Percentiles rank a stretch among this genome's conserved stretches.
These are phyloP conservation scores for Chalcosyrphus nemorum DNA, from an alignment of 2,888 invertebrate genomes.

Conservation along the genomic window DNA sequence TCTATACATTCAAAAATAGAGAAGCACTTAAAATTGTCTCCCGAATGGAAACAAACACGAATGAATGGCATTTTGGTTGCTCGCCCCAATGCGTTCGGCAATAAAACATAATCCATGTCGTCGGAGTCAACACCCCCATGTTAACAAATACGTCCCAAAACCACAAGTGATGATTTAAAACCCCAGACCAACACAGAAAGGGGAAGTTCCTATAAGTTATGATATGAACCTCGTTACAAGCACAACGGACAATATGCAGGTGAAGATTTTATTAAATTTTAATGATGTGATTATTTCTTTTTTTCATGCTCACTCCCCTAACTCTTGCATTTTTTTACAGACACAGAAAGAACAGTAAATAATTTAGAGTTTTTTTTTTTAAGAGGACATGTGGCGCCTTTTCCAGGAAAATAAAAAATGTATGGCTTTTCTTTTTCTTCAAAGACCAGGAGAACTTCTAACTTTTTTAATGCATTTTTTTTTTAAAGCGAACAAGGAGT, in stretches of 20 bases:
- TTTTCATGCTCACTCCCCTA: conserved; percentile 51
- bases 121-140: conserved; percentile 70
- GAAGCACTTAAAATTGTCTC: conserved; percentile 39
- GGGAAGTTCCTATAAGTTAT: conserved; percentile 62
- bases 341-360: conserved; percentile 45
- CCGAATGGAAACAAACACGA: conserved; percentile 13
- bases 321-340: conserved; percentile 41
- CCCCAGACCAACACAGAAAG: conserved; percentile 48
- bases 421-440: conserved; percentile 26
- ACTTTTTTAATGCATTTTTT: conserved; percentile 36
- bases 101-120: conserved; percentile 72
- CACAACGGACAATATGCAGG: conserved; percentile 69
- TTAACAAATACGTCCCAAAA: conserved; percentile 71
- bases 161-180: conserved; percentile 72
- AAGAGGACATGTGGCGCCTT: conserved; percentile 65
- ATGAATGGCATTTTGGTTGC: conserved; percentile 7
- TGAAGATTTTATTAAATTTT: conserved; percentile 73
- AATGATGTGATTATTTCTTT: conserved; percentile 73
- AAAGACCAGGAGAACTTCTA: not conserved
- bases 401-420: conserved; percentile 72
- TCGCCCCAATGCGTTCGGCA: conserved; percentile 48
- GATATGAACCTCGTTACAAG: conserved; percentile 58
- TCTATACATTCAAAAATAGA: conserved; percentile 42
- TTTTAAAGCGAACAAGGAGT: not conserved
- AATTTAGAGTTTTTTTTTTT: conserved; percentile 52